Percentiles rank a stretch among this genome's conserved stretches.
Evolutionary conservation across 1,140 invertebrate species (phyloP).

Genomic region (Scaptomyza hsui): DNA sequence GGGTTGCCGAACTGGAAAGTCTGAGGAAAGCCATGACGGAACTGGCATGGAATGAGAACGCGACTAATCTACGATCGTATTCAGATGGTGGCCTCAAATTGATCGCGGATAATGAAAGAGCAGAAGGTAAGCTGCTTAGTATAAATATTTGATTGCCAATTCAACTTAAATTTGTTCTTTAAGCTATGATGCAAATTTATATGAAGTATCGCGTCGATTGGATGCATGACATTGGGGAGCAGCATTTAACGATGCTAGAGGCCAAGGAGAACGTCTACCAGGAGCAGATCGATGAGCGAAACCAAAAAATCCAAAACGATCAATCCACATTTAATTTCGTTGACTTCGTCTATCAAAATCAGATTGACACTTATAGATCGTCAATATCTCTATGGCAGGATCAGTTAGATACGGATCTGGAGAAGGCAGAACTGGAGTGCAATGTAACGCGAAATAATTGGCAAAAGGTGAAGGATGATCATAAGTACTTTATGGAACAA

Average conservation of each 20-base stretch:
- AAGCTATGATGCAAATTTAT: constrained; percentile 49
- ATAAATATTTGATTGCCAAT: neutral
- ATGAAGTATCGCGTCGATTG: constrained; percentile 54
- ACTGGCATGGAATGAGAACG: neutral
- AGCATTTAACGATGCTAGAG: constrained; percentile 4
- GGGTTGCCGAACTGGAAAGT: constrained; percentile 16
- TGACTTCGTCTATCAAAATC: constrained; percentile 9
- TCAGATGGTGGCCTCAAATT: neutral
- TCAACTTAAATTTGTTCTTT: neutral
- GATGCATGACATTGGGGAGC: constrained; percentile 40
- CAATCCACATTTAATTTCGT: neutral
- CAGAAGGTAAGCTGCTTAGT: constrained; percentile 2
- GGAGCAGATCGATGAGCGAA: constrained; percentile 6
- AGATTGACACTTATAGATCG: constrained; percentile 22
- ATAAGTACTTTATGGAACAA: constrained; percentile 37
- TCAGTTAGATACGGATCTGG: constrained; percentile 32
- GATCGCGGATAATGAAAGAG: neutral
- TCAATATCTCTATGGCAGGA: constrained; percentile 29
- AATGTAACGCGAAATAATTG: neutral
- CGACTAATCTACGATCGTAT: neutral
- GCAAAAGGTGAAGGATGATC: constrained; percentile 49
- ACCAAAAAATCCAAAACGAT: neutral
- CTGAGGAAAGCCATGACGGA: neutral
- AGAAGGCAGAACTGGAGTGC: constrained; percentile 38
- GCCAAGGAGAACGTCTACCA: constrained; percentile 20